Conservation (phyloP, 2,888 invertebrate genomes). For the Theristus sp. region DNA sequence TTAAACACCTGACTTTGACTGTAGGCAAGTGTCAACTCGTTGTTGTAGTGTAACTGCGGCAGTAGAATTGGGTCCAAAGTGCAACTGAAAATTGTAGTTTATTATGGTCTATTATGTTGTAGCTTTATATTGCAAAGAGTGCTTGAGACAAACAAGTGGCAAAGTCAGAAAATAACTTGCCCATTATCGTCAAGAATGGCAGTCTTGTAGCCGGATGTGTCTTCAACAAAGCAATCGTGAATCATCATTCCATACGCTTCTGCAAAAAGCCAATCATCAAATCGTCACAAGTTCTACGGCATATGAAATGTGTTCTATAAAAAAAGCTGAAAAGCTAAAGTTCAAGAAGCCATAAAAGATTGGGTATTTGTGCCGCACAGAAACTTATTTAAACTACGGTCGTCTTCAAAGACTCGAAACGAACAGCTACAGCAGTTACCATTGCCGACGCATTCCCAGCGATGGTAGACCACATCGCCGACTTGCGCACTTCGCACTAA, state of each 20-base stretch:
- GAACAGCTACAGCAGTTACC: background rate
- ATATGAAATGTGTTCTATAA: background rate
- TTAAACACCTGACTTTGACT: constrained; percentile 6
- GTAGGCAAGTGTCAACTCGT: constrained; percentile 5
- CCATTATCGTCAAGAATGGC: constrained; percentile 5
- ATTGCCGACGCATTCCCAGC: constrained; percentile 7
- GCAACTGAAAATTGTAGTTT: constrained; percentile 6
- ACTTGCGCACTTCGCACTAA: constrained; percentile 5
- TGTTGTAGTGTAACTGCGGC: constrained; percentile 5
- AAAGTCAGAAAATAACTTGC: background rate
- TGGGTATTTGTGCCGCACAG: too few relatives aligned
- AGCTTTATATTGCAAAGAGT: too few relatives aligned
- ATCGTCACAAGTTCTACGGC: background rate
- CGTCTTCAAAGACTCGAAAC: too few relatives aligned
- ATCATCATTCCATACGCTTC: constrained; percentile 8
- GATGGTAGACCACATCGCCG: constrained; percentile 7
- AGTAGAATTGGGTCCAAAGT: constrained; percentile 4
- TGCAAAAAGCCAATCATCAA: background rate
- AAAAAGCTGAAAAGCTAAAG: too few relatives aligned
- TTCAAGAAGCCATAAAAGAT: too few relatives aligned
- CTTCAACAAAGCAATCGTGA: constrained; percentile 8
- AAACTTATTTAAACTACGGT: background rate
- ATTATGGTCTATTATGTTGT: too few relatives aligned
- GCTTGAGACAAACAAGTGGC: background rate
- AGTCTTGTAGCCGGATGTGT: background rate